Percentiles rank a stretch among this genome's conserved stretches.
phyloP scores from a whole-genome alignment of 2,888 invertebrate genomes.

The Bellardia bayeri region DNA sequence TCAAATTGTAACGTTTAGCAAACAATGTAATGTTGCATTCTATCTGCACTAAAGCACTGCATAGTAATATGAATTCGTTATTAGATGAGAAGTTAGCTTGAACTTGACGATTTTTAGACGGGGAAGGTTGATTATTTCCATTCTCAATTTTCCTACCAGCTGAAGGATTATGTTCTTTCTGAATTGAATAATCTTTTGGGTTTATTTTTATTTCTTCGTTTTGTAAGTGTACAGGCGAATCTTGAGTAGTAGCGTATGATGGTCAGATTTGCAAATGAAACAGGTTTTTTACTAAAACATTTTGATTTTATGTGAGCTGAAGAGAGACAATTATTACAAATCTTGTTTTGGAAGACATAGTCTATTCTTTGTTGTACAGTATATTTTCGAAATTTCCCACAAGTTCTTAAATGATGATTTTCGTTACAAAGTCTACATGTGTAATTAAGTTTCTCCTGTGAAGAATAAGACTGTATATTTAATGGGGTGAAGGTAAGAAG shows the following conservation, averaged over 20 bases:
- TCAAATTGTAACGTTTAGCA: no score
- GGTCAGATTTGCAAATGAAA: background rate
- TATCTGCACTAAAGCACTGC: conserved; percentile 4
- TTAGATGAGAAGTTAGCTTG: background rate
- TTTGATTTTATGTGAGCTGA: background rate
- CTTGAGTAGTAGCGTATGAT: conserved; percentile 16
- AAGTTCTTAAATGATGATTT: conserved; percentile 11
- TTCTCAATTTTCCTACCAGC: background rate
- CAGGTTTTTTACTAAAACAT: conserved; percentile 21
- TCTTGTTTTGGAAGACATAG: conserved; percentile 21
- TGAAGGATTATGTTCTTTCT: background rate
- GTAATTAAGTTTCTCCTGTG: conserved; percentile 13
- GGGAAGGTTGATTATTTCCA: background rate
- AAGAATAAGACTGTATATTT: background rate
- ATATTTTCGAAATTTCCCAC: conserved; percentile 16
- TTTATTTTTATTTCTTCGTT: background rate
- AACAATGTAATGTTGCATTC: no score
- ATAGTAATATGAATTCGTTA: background rate
- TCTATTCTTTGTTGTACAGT: conserved; percentile 31
- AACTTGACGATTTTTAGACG: background rate
- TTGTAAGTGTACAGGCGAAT: background rate
- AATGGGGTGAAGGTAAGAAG: background rate
- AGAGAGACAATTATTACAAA: conserved; percentile 40
- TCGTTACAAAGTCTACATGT: conserved; percentile 2
- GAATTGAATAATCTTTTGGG: no score